phyloP scores from a whole-genome alignment of 64 coral and sea anemone species.

The Stichodactyla helianthus region DNA sequence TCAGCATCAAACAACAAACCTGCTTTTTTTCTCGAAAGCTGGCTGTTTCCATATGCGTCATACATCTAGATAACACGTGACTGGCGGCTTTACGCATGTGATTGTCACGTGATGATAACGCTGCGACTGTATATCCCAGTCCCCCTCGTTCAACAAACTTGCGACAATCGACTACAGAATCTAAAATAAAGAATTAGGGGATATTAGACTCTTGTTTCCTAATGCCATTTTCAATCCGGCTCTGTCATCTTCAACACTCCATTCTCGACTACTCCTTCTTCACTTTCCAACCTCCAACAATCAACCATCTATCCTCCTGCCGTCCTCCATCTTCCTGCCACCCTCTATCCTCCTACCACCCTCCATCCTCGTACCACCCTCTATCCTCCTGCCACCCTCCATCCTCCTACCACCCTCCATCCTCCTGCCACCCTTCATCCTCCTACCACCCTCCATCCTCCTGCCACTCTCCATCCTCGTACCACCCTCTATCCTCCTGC shows the following conservation, averaged over 20 bases:
- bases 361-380: neutral
- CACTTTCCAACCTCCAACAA: too few relatives aligned
- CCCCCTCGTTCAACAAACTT: slow-evolving; percentile 78
- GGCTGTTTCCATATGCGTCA: slow-evolving; percentile 57
- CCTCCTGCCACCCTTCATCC: too few relatives aligned
- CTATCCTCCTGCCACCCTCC: neutral
- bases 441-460: too few relatives aligned
- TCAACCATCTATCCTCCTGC: too few relatives aligned
- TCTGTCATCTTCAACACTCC: too few relatives aligned
- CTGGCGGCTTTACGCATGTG: slow-evolving; percentile 74
- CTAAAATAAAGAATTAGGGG: neutral
- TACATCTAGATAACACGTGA: slow-evolving; percentile 70
- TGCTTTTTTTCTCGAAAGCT: slow-evolving; percentile 74
- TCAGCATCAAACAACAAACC: slow-evolving; percentile 2
- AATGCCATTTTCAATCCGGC: too few relatives aligned
- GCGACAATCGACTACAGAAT: slow-evolving; percentile 72
- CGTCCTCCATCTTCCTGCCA: neutral
- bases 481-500: too few relatives aligned
- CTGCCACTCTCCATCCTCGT: too few relatives aligned
- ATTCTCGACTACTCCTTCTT: too few relatives aligned
- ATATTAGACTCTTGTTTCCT: neutral
- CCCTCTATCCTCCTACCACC: neutral
- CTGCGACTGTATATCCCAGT: slow-evolving; percentile 43
- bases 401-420: too few relatives aligned
- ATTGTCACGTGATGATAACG: slow-evolving; percentile 78